Conservation (phyloP, 1,140 invertebrate genomes). For the Conus betulinus region DNA sequence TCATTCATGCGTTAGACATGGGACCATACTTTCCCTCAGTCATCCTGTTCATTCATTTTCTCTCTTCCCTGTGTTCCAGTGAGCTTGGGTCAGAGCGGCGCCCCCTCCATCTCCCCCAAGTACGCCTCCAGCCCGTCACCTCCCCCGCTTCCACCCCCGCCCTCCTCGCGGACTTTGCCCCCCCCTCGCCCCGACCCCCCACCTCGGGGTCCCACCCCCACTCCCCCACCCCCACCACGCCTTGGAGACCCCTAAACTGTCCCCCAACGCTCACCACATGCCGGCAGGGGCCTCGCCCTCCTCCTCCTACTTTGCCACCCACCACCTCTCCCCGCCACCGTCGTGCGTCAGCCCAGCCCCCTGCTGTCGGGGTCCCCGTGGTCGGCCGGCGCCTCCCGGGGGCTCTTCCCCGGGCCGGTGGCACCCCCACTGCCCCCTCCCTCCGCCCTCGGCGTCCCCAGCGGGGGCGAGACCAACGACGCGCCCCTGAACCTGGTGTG, state of each 20-base stretch:
- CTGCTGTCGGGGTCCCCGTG: constrained; percentile 28
- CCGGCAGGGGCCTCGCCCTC: constrained; percentile 44
- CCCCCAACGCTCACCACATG: constrained; percentile 45
- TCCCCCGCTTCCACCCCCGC: background rate
- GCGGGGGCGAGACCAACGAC: constrained; percentile 78
- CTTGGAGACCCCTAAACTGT: constrained; percentile 43
- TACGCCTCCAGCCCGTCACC: constrained; percentile 45
- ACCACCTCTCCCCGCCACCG: constrained; percentile 46
- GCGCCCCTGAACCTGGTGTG: constrained; percentile 89
- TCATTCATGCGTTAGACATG: too few species aligned
- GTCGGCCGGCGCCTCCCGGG: constrained; percentile 21
- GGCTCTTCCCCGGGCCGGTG: constrained; percentile 31
- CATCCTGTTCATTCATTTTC: background rate
- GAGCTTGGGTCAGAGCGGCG: constrained; percentile 49
- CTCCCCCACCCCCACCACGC: background rate
- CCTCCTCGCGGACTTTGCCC: constrained; percentile 32
- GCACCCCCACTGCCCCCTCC: background rate
- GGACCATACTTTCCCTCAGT: too few species aligned
- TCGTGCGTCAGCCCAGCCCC: constrained; percentile 48
- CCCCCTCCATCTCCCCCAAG: constrained; percentile 60
- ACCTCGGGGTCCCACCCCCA: constrained; percentile 48
- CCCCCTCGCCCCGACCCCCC: constrained; percentile 56
- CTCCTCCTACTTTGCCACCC: constrained; percentile 56
- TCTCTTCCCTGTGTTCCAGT: constrained; percentile 19
- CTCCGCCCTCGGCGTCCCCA: background rate